These are phyloP conservation scores for Dichetophora obliterata DNA, from an alignment of 2,888 invertebrate genomes.

Conservation along the genomic window DNA sequence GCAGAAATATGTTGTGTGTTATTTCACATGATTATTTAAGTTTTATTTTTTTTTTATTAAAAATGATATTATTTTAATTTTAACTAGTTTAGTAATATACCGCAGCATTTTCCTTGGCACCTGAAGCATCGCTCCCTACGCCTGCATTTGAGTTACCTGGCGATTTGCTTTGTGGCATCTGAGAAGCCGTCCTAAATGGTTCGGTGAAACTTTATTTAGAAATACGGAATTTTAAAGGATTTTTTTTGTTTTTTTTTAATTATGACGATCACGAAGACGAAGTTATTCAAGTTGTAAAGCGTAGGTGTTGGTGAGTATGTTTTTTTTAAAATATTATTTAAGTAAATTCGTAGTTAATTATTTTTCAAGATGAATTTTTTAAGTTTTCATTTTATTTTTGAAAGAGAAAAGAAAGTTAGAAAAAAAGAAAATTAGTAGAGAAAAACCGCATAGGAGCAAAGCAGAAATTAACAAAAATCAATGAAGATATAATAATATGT, in stretches of 20 bases:
- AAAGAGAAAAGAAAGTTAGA: conserved; percentile 26
- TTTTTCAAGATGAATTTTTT: neutral
- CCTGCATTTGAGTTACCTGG: conserved; percentile 79
- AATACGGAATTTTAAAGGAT: neutral
- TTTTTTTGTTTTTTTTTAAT: neutral
- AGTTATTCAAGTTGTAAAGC: neutral
- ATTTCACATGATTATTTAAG: neutral
- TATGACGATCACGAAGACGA: neutral
- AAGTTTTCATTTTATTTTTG: neutral
- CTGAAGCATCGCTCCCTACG: conserved; percentile 58
- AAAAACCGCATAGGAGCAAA: neutral
- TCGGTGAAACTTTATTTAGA: conserved; percentile 51
- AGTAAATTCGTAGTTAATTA: neutral
- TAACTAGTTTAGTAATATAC: conserved; percentile 44
- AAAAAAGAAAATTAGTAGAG: conserved; percentile 19
- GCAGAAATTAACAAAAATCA: neutral
- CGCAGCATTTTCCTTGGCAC: conserved; percentile 56
- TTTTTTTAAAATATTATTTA: neutral
- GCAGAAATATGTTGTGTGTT: conserved; percentile 55
- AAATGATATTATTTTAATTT: conserved; percentile 15
- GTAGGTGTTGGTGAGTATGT: neutral
- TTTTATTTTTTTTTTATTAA: too few relatives aligned
- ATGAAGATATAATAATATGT: neutral
- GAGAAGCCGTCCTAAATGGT: conserved; percentile 55
- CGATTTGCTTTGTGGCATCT: conserved; percentile 79